Percentiles rank a stretch among this genome's conserved stretches.
Conservation (phyloP, 1,140 invertebrate species). For the Schmidtea mediterranea region DNA sequence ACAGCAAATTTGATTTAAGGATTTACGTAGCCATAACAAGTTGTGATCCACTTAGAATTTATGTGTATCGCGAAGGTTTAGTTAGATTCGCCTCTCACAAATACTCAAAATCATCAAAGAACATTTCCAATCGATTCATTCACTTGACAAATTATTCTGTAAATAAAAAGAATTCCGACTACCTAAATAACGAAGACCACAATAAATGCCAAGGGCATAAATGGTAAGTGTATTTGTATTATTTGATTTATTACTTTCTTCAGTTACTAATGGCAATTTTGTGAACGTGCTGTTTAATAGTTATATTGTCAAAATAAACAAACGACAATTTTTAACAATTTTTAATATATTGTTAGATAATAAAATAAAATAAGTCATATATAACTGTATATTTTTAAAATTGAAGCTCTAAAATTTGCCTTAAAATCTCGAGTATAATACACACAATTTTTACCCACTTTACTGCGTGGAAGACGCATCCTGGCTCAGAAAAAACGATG, state of each 20-base stretch:
- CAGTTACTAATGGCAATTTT: too few species aligned
- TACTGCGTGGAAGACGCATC: too few species aligned
- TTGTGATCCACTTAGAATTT: conserved; percentile 64
- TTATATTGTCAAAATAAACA: too few species aligned
- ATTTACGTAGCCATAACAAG: conserved; percentile 77
- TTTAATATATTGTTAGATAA: too few species aligned
- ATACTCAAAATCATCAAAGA: conserved; percentile 11
- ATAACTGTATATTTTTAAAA: too few species aligned
- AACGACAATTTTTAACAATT: too few species aligned
- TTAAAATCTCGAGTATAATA: too few species aligned
- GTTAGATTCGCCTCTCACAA: conserved; percentile 33
- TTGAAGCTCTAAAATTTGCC: too few species aligned
- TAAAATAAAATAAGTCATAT: too few species aligned
- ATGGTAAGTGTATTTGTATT: conserved; percentile 11
- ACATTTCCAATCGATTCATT: conserved; percentile 22
- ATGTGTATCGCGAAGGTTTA: conserved; percentile 72
- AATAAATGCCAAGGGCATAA: conserved; percentile 16
- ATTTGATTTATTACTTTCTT: background rate
- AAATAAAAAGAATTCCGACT: conserved; percentile 24
- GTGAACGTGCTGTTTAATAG: too few species aligned
- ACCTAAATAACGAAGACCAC: conserved; percentile 11
- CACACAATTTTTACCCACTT: too few species aligned
- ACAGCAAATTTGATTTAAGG: conserved; percentile 75
- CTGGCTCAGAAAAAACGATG: too few species aligned
- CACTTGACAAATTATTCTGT: conserved; percentile 29